Conservation (phyloP, 2,113 vertebrate genomes). For the Cercocebus atys region DNA sequence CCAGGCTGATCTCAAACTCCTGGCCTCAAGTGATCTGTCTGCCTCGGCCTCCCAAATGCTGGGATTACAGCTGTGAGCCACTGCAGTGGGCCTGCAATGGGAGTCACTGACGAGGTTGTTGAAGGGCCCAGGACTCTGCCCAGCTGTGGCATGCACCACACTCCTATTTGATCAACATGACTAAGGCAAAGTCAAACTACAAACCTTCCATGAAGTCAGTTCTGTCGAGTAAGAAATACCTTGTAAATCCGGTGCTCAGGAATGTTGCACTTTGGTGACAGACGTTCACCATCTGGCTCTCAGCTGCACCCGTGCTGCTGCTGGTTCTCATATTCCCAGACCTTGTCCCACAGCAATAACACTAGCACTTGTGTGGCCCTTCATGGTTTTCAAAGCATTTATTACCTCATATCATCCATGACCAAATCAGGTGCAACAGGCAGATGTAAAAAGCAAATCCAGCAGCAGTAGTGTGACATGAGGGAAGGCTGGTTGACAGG, state of each 20-base stretch:
- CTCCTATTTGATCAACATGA: no score
- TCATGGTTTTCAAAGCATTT: background rate
- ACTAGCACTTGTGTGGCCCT: no score
- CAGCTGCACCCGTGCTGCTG: background rate
- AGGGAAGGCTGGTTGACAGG: background rate
- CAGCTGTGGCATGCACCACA: background rate
- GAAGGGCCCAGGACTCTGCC: background rate
- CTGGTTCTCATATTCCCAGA: background rate
- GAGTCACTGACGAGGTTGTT: background rate
- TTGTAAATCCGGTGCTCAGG: background rate
- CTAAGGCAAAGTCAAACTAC: background rate
- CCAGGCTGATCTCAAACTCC: no score
- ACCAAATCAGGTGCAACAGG: background rate
- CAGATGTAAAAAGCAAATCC: background rate
- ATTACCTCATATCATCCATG: background rate
- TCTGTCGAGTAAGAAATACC: background rate
- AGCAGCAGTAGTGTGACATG: background rate
- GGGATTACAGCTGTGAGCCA: no score
- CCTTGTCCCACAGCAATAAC: background rate
- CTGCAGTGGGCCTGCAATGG: no score
- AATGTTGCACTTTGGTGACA: background rate
- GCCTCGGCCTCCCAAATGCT: no score
- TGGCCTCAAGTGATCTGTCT: no score
- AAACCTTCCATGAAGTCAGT: background rate
- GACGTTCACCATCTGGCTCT: background rate